A percentile compares a stretch with the other conserved stretches of the same genome.
Conservation (phyloP, 30 jellyfish, hydroid and myxozoan genomes). For the Nemopilema nomurai region DNA sequence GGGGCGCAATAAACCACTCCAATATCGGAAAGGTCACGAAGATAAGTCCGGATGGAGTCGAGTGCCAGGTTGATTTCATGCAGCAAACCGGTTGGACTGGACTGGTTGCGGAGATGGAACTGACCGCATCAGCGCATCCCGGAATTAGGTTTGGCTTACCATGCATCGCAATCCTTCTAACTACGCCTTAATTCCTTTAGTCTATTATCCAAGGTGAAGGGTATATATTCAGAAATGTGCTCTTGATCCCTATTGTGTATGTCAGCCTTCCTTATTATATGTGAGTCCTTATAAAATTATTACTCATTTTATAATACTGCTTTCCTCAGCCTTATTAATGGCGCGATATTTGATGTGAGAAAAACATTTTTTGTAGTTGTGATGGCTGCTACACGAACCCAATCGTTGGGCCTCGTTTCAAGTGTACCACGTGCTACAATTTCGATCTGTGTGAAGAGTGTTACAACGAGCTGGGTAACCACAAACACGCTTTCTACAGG, state of each 20-base stretch:
- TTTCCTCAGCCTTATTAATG: no score
- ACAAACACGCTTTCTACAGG: conserved; percentile 52
- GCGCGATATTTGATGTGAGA: no score
- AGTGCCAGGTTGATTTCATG: conserved; percentile 56
- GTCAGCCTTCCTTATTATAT: no score
- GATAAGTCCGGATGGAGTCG: conserved; percentile 62
- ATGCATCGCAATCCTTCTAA: neutral
- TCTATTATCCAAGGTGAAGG: no score
- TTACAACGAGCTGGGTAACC: conserved; percentile 59
- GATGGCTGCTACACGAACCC: conserved; percentile 64
- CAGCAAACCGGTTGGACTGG: conserved; percentile 78
- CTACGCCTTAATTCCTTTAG: no score
- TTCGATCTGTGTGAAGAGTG: conserved; percentile 69
- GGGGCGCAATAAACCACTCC: conserved; percentile 72
- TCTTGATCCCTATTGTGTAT: no score
- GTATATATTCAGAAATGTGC: no score
- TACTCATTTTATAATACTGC: no score
- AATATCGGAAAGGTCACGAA: conserved; percentile 45
- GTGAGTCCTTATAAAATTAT: no score
- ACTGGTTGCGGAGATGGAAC: conserved; percentile 58
- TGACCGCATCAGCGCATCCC: conserved; percentile 38
- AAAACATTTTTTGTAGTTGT: conserved; percentile 39
- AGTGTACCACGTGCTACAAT: conserved; percentile 56
- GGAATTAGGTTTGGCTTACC: conserved; percentile 42
- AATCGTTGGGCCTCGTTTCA: conserved; percentile 62